These are phyloP conservation scores for Druceiella hillmani DNA, from an alignment of 2,888 invertebrate species.

Conservation along the genomic window DNA sequence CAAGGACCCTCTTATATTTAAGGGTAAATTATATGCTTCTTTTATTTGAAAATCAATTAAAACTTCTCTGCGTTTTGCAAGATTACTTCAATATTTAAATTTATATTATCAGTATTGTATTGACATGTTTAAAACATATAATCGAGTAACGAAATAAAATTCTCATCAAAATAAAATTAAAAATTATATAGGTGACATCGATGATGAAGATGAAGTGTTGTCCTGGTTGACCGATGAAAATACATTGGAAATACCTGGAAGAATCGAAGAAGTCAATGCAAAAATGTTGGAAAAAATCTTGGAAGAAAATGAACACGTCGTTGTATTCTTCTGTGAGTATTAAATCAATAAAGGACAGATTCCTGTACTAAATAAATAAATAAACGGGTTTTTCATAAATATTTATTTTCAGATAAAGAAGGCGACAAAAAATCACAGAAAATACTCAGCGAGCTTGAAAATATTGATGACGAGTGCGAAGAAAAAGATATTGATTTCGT, in stretches of 20 bases:
- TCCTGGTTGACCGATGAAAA: slow-evolving; percentile 90
- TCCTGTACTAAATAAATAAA: too few species aligned
- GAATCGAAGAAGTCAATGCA: slow-evolving; percentile 88
- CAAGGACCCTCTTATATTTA: slow-evolving; percentile 80
- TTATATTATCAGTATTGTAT: too few species aligned
- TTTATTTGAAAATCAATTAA: too few species aligned
- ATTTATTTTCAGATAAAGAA: slow-evolving; percentile 64
- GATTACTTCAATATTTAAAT: too few species aligned
- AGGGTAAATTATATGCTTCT: slow-evolving; percentile 42
- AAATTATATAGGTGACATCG: slow-evolving; percentile 67
- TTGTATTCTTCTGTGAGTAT: slow-evolving; percentile 87
- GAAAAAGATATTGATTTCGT: slow-evolving; percentile 88
- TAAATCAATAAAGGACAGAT: slow-evolving; percentile 1
- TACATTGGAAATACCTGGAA: slow-evolving; percentile 84
- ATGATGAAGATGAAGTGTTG: slow-evolving; percentile 87
- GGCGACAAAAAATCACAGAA: slow-evolving; percentile 86
- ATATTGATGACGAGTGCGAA: slow-evolving; percentile 91
- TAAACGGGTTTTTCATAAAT: too few species aligned
- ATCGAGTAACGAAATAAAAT: too few species aligned
- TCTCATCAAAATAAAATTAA: too few species aligned
- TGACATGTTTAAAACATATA: too few species aligned
- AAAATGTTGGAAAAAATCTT: slow-evolving; percentile 88
- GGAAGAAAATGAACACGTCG: slow-evolving; percentile 81
- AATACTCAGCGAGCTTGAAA: slow-evolving; percentile 82
- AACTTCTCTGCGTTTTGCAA: too few species aligned